Conservation (phyloP, 1,140 invertebrate species). For the Drosophila guanche region DNA sequence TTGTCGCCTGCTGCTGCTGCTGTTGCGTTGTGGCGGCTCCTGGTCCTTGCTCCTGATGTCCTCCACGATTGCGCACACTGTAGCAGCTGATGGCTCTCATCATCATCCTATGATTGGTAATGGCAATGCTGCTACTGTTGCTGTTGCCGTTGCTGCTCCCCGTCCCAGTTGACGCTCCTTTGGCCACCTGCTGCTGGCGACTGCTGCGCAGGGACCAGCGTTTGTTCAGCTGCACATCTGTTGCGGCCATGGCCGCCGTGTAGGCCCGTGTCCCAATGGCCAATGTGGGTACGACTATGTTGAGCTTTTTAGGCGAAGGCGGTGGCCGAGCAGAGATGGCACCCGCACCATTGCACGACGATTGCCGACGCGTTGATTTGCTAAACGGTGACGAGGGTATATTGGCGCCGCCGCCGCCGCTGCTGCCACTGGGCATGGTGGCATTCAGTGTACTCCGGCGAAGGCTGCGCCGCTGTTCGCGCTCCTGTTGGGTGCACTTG, state of each 20-base stretch:
- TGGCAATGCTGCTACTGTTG: background rate
- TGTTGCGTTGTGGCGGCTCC: background rate
- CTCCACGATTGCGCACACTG: background rate
- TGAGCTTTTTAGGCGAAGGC: conserved; percentile 70
- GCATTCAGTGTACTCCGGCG: conserved; percentile 42
- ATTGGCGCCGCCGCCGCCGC: background rate
- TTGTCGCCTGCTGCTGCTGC: conserved; percentile 1
- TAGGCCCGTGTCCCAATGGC: conserved; percentile 66
- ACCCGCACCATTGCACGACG: conserved; percentile 43
- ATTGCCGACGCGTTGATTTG: conserved; percentile 57
- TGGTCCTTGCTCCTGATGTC: conserved; percentile 15
- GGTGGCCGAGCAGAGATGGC: conserved; percentile 64
- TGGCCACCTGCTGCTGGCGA: background rate
- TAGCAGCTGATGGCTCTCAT: conserved; percentile 46
- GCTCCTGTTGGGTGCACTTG: conserved; percentile 49
- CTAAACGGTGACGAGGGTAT: conserved; percentile 27
- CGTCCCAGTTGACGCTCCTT: too few relatives aligned
- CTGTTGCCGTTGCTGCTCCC: conserved; percentile 33
- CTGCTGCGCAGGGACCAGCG: conserved; percentile 70
- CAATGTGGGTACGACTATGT: conserved; percentile 52
- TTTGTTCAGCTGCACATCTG: conserved; percentile 62
- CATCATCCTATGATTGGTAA: conserved; percentile 21
- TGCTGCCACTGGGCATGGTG: conserved; percentile 13
- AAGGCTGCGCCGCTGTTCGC: conserved; percentile 58
- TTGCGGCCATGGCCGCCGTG: conserved; percentile 63